Conservation (phyloP, 2,888 invertebrate species). For the Orthonevra nobilis region DNA sequence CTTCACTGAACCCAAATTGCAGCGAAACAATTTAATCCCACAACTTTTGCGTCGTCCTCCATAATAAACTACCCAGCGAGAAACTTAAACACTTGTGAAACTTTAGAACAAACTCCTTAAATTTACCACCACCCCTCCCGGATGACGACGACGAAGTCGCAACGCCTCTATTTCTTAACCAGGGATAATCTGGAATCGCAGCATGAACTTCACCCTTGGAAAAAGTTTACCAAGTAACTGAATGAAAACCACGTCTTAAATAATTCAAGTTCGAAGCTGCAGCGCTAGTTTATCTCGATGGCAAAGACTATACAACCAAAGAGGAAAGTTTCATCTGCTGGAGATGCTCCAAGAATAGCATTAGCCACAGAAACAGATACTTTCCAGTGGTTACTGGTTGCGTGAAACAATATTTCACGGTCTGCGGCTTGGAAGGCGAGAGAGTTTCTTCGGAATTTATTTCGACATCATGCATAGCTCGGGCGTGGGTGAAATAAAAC, state of each 20-base stretch:
- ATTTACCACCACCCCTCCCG: slow-evolving; percentile 40
- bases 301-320: slow-evolving; percentile 6
- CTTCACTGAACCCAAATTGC: slow-evolving; percentile 59
- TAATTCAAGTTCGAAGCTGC: slow-evolving; percentile 64
- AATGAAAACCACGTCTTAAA: slow-evolving; percentile 70
- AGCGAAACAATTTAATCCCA: slow-evolving; percentile 63
- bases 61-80: slow-evolving; percentile 33
- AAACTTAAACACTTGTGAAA: slow-evolving; percentile 55
- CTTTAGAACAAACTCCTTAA: slow-evolving; percentile 56
- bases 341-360: slow-evolving; percentile 52
- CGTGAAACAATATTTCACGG: slow-evolving; percentile 56
- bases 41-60: slow-evolving; percentile 9
- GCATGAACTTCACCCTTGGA: slow-evolving; percentile 67
- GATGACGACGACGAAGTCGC: not conserved
- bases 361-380: slow-evolving; percentile 43
- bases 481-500: not conserved
- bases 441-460: slow-evolving; percentile 35
- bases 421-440: slow-evolving; percentile 32
- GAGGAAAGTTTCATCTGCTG: slow-evolving; percentile 49
- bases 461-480: slow-evolving; percentile 13
- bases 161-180: slow-evolving; percentile 43
- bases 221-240: slow-evolving; percentile 64
- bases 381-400: slow-evolving; percentile 35
- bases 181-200: slow-evolving; percentile 55
- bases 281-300: slow-evolving; percentile 50